Percentiles rank a stretch among this genome's conserved stretches.
Evolutionary conservation across 2,797 vertebrate genomes (phyloP).

Genomic region (Enteromius argenteus): DNA sequence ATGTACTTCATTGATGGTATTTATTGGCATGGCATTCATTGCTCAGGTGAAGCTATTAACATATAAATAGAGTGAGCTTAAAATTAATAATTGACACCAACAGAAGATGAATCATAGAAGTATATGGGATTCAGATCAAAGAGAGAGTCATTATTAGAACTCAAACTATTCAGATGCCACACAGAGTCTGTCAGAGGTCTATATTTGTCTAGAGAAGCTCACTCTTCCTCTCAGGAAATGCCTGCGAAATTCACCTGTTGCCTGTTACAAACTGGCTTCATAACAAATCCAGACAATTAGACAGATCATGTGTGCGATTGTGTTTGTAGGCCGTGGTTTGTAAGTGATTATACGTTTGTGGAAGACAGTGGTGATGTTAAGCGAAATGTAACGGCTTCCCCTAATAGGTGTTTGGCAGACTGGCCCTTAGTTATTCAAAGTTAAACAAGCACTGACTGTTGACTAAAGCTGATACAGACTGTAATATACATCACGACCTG

Average conservation of each 20-base stretch:
- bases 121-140: conserved; percentile 29
- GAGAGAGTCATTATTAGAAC: conserved; percentile 29
- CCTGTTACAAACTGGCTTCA: conserved; percentile 34
- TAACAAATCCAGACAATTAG: conserved; percentile 40
- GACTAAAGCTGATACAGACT: conserved; percentile 1
- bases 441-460: background rate
- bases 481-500: conserved; percentile 25
- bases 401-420: background rate
- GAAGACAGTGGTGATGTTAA: too few species aligned
- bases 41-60: background rate
- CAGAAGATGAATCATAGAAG: background rate
- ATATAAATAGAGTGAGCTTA: conserved; percentile 6
- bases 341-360: background rate
- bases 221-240: conserved; percentile 49
- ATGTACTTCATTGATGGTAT: background rate
- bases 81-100: conserved; percentile 1
- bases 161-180: conserved; percentile 18
- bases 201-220: conserved; percentile 34
- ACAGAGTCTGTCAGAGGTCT: conserved; percentile 38
- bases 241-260: conserved; percentile 57
- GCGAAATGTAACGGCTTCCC: background rate
- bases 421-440: background rate
- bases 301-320: background rate
- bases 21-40: background rate
- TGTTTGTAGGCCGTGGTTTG: background rate